Percentiles rank a stretch among this genome's conserved stretches.
phyloP scores from a whole-genome alignment of 2,113 vertebrate genomes.

The Petrocephalus zakoni region DNA sequence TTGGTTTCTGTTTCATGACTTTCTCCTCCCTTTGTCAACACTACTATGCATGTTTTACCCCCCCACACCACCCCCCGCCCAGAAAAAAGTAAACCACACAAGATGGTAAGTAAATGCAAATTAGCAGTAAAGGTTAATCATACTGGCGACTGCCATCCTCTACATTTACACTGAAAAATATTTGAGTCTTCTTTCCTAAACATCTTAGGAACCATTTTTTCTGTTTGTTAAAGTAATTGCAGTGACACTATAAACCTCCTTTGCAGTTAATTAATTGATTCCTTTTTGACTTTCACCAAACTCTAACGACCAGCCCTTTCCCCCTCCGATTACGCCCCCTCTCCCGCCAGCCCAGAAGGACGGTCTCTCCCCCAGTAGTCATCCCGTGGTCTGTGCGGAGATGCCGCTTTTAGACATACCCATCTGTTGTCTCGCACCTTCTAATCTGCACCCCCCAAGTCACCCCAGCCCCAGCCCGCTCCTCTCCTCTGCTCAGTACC shows the following conservation, averaged over 20 bases:
- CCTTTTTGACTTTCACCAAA: conserved; percentile 6
- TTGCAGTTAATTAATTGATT: conserved; percentile 1
- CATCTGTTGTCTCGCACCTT: conserved; percentile 73
- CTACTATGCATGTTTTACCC: not conserved
- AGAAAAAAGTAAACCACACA: not conserved
- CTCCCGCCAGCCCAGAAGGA: not conserved
- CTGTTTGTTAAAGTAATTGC: not conserved
- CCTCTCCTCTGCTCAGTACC: not conserved
- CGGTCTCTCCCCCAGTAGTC: not conserved
- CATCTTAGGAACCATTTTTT: not conserved
- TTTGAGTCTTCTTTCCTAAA: not conserved
- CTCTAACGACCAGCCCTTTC: not conserved
- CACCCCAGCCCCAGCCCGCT: not conserved
- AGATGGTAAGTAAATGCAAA: not conserved
- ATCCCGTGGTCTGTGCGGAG: conserved; percentile 28
- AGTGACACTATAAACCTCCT: not conserved
- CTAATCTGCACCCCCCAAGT: conserved; percentile 48
- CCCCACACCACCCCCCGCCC: too few species aligned
- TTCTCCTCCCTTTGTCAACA: not conserved
- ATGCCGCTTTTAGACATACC: conserved; percentile 59
- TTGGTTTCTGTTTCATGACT: not conserved
- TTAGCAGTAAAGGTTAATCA: not conserved
- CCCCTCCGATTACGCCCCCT: not conserved
- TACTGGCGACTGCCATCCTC: not conserved
- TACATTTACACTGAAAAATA: not conserved